These are phyloP conservation scores for Drosophila suboccidentalis DNA, from an alignment of 2,888 invertebrate genomes.

Conservation along the genomic window DNA sequence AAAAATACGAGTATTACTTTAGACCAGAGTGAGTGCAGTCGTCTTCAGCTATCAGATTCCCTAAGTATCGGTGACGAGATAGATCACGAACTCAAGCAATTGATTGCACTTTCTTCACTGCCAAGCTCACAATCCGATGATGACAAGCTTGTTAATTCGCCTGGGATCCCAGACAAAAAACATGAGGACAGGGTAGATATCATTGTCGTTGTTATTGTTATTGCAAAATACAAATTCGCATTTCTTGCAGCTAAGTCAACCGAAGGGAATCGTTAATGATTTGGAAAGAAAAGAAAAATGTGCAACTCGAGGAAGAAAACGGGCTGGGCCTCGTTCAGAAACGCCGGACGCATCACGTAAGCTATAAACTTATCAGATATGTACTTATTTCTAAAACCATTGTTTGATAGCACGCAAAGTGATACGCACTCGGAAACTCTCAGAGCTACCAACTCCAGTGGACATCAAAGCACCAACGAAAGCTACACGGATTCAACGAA, in stretches of 20 bases:
- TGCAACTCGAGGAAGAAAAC: background rate
- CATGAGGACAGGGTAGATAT: slow-evolving; percentile 6
- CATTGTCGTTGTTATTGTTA: background rate
- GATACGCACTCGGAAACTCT: background rate
- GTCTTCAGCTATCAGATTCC: slow-evolving; percentile 1
- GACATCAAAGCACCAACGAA: background rate
- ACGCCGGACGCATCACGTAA: slow-evolving; percentile 7
- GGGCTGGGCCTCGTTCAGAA: background rate
- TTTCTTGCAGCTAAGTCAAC: background rate
- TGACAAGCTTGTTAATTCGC: background rate
- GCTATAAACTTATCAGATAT: background rate
- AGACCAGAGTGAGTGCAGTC: slow-evolving; percentile 4
- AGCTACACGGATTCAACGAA: slow-evolving; percentile 2
- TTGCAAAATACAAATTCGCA: background rate
- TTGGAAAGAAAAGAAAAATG: background rate
- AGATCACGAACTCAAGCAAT: slow-evolving; percentile 35
- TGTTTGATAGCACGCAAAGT: slow-evolving; percentile 11
- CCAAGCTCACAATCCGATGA: slow-evolving; percentile 10
- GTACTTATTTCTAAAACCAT: background rate
- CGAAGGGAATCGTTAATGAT: background rate
- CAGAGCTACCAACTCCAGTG: background rate
- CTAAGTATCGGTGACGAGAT: slow-evolving; percentile 42
- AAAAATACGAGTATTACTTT: slow-evolving; percentile 14
- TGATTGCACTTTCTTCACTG: slow-evolving; percentile 33
- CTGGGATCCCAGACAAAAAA: background rate